Percentiles rank a stretch among this genome's conserved stretches.
phyloP scores from a whole-genome alignment of 2,113 vertebrate species.

The Lophura nycthemera region DNA sequence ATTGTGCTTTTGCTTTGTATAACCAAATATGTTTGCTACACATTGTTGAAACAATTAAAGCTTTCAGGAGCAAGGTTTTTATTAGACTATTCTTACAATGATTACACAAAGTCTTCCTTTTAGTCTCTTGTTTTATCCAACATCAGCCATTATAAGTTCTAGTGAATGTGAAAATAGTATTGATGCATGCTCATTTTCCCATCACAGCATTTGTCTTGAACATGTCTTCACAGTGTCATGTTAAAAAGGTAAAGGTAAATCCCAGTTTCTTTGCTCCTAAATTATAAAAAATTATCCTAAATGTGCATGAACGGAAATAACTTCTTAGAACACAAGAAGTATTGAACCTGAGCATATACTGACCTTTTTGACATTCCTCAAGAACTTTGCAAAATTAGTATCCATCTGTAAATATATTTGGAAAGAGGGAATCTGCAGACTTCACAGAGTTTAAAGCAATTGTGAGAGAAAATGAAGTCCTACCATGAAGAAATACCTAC shows the following conservation, averaged over 20 bases:
- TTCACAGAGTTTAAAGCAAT: neutral
- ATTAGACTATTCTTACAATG: constrained; percentile 66
- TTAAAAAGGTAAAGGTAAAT: constrained; percentile 6
- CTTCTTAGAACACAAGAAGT: neutral
- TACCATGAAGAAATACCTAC: neutral
- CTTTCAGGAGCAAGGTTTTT: constrained; percentile 62
- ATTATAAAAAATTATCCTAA: neutral
- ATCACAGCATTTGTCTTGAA: constrained; percentile 56
- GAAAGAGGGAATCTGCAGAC: neutral
- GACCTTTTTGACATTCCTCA: neutral
- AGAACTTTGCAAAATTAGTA: neutral
- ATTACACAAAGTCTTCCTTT: constrained; percentile 73
- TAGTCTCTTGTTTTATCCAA: constrained; percentile 60
- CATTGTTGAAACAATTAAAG: constrained; percentile 66
- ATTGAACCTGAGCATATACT: neutral
- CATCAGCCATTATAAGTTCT: constrained; percentile 55
- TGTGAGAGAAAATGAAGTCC: neutral
- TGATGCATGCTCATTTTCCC: constrained; percentile 68
- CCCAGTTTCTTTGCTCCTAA: neutral
- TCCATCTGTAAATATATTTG: neutral
- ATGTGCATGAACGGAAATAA: neutral
- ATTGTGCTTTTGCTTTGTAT: constrained; percentile 55
- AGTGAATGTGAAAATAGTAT: constrained; percentile 53
- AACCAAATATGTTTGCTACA: constrained; percentile 62
- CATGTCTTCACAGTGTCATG: constrained; percentile 39